Base-by-base conservation (phyloP, 2,113 vertebrate species). In the Nyctereutes procyonoides region DNA sequence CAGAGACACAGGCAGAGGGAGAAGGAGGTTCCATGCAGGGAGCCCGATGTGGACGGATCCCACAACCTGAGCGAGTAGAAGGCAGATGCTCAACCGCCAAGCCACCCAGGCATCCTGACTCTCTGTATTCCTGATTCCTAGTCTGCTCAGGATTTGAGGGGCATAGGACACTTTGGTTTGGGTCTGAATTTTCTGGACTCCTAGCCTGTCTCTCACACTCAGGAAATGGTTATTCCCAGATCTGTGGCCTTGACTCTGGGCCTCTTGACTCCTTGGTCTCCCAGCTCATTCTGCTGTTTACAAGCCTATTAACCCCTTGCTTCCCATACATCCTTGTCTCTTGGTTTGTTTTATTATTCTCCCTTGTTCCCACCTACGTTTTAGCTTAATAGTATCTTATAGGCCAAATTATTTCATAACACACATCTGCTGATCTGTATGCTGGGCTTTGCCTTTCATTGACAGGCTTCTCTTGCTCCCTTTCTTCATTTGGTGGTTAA, bases 321-420 rank as follows among this genome's bases (percentile, higher is more conserved):
- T 94, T 87, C 35, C 35, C 28, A 53, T 53, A 65, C 51, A 63
- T 71, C 60, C 38, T 79, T 79, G 56, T 83, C 60, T 93, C 30
- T 83, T 88, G 32, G 26, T 48, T 74, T 67, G 30, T 93, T 95
- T 95, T 80, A 58, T 71, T 73, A 15, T 26, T 80, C n/a, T 92
- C 32, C n/a, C n/a, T 95, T 76, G 14, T 69, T 88, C 43, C 51
- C 26, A 74, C 26, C 7, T 16, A 55, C 0, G 2, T 71, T 38
- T 88, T 90, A 22, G 62, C 26, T 95, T 93, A 15, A 55, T 43
- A 60, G 9, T 95, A 67, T 65, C 56, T 84, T 28, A 38, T 95
- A 15, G 51, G 48, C 62, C 77, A 93, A 93, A 22, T 60, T 26
- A 87, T 97, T 95, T 93, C 48, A 74, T 84, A 73, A 83, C 58